Conservation (phyloP, 2,888 invertebrate genomes). For the Teleiodes luculella region DNA sequence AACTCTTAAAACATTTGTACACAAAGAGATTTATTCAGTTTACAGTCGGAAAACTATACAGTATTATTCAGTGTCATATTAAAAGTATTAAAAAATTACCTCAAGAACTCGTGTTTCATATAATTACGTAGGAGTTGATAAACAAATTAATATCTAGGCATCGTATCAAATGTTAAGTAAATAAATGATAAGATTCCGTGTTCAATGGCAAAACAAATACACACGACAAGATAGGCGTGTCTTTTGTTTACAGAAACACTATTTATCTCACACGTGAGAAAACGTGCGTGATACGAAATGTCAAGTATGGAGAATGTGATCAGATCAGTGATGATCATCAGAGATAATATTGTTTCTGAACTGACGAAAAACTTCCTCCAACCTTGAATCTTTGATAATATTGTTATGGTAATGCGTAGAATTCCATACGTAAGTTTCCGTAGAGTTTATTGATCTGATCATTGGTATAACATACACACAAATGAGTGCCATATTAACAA, state of each 20-base stretch:
- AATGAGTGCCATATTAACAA: too few relatives aligned
- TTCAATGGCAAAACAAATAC: constrained; percentile 1
- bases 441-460: neutral
- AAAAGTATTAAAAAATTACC: too few relatives aligned
- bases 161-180: constrained; percentile 7
- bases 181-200: neutral
- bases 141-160: too few relatives aligned
- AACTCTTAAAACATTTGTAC: too few relatives aligned
- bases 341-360: neutral
- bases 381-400: constrained; percentile 33
- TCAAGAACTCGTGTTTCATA: neutral
- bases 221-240: constrained; percentile 4
- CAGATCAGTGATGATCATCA: neutral
- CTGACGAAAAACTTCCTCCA: constrained; percentile 28
- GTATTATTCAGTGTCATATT: too few relatives aligned
- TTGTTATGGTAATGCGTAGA: constrained; percentile 39
- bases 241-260: neutral
- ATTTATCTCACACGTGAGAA: neutral
- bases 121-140: too few relatives aligned
- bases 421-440: neutral
- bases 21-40: too few relatives aligned
- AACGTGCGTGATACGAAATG: neutral
- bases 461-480: neutral
- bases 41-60: too few relatives aligned
- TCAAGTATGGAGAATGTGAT: neutral